Evolutionary conservation across 2,797 vertebrate species (phyloP), one percentile per base, ranked within the genome.

Genomic region (Pseudochaenichthys georgianus): DNA sequence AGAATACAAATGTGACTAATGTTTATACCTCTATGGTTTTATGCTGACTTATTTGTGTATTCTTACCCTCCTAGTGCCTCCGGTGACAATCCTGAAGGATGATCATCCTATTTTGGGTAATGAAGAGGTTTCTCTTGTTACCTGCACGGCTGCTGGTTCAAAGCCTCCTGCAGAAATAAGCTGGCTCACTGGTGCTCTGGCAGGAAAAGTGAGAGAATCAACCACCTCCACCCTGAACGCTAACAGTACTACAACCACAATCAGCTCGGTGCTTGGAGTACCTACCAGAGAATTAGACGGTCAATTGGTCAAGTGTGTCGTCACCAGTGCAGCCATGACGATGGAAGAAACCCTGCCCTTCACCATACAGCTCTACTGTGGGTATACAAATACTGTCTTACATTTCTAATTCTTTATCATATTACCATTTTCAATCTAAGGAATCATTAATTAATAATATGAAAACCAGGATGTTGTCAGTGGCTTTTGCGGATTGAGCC

Each of bases 291-390:
- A 73, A 7, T 63, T 93, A 41, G 43, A 85, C 60, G 9, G 68
- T 1, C 60, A 50, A 3, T 3, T 1, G 7, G 69, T 93, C 50
- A 57, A 70, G 4, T 94, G 94, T 70, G 64, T 89, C 4, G 12
- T 93, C 53, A 81, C 6, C n/a, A 72, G 64, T 57, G 2, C 23
- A 2, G 75, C 67, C 0, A n/a, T 78, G 16, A 2, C 1, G 0
- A 4, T 53, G 23, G 57, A 77, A 9, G 1, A 57, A 16, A 45
- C 6, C 4, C 31, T 77, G 11, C 0, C 62, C 16, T 84, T 83
- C 82, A 61, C 1, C 13, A 43, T 93, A 23, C 75, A 84, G n/a
- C 57, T 94, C 13, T 34, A 87, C 41, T 94, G 94, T 94, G 59
- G 55, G 91, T 93, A 65, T n/a, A 53, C 17, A 31, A 13, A 31